Evolutionary conservation across 2,113 vertebrate species (phyloP).

Genomic region (Opisthocomus hoazin): DNA sequence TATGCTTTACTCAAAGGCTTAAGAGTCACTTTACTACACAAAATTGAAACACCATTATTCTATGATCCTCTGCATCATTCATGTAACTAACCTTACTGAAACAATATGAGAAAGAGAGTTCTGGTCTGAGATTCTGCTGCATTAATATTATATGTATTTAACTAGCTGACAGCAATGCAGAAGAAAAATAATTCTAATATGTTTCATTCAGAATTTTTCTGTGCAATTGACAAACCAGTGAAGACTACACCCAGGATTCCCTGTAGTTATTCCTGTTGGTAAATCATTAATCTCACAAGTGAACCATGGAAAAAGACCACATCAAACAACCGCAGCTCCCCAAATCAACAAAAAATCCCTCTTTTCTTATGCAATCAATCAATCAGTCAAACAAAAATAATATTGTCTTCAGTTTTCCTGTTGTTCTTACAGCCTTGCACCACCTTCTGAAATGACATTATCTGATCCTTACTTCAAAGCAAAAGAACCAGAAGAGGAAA

Average conservation of each 20-base stretch:
- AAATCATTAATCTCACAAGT: background rate
- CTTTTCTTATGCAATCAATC: background rate
- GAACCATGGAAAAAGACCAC: background rate
- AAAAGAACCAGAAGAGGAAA: background rate
- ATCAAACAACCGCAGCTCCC: background rate
- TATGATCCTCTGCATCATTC: background rate
- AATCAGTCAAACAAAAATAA: background rate
- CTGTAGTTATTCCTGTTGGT: background rate
- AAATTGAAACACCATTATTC: background rate
- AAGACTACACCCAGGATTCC: background rate
- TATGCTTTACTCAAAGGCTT: background rate
- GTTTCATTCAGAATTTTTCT: background rate
- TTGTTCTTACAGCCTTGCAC: background rate
- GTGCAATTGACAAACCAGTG: background rate
- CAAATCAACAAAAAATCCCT: rapidly evolving
- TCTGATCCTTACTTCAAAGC: background rate
- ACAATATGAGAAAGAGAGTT: background rate
- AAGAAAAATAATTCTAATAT: background rate
- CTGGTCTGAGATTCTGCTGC: background rate
- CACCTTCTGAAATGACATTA: background rate
- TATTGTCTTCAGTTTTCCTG: background rate
- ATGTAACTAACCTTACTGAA: background rate
- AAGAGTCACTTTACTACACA: background rate
- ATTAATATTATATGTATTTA: background rate
- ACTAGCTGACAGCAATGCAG: background rate